Percentiles rank a stretch among this genome's conserved stretches.
Evolutionary conservation across 2,888 invertebrate species (phyloP).

Genomic region (Hoplodrina ambigua): DNA sequence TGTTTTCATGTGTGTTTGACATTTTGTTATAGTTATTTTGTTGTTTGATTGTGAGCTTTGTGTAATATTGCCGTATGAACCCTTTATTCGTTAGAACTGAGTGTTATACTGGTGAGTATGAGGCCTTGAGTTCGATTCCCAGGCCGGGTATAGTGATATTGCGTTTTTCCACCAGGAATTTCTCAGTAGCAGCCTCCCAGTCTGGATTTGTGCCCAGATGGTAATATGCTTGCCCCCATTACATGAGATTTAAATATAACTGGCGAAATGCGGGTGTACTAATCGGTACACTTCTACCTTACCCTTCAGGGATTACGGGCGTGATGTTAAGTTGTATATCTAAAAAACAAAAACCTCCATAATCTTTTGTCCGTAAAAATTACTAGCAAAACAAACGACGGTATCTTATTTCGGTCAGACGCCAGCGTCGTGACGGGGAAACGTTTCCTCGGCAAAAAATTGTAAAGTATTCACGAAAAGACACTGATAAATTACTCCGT

Average conservation of each 20-base stretch:
- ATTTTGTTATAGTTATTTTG: not conserved
- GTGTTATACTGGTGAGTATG: too few species aligned
- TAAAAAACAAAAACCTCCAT: conserved; percentile 1
- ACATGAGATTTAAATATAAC: too few species aligned
- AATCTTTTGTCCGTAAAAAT: conserved; percentile 40
- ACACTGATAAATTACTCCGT: conserved; percentile 75
- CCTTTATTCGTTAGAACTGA: not conserved
- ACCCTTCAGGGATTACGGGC: too few species aligned
- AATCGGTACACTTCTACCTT: too few species aligned
- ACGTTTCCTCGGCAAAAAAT: conserved; percentile 67
- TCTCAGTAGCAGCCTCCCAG: too few species aligned
- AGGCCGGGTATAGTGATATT: too few species aligned
- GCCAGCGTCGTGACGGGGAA: conserved; percentile 38
- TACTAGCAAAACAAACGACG: conserved; percentile 49
- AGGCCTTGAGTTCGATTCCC: too few species aligned
- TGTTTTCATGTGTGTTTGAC: conserved; percentile 24
- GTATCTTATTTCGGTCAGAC: conserved; percentile 59
- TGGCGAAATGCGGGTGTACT: too few species aligned
- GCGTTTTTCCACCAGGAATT: too few species aligned
- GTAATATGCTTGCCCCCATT: too few species aligned
- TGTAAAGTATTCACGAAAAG: conserved; percentile 71
- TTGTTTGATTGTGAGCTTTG: not conserved
- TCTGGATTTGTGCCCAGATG: too few species aligned
- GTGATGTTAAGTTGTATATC: too few species aligned
- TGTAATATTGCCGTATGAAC: not conserved